These are phyloP conservation scores for Procavia capensis DNA, from an alignment of 2,113 vertebrate genomes.

Conservation along the genomic window DNA sequence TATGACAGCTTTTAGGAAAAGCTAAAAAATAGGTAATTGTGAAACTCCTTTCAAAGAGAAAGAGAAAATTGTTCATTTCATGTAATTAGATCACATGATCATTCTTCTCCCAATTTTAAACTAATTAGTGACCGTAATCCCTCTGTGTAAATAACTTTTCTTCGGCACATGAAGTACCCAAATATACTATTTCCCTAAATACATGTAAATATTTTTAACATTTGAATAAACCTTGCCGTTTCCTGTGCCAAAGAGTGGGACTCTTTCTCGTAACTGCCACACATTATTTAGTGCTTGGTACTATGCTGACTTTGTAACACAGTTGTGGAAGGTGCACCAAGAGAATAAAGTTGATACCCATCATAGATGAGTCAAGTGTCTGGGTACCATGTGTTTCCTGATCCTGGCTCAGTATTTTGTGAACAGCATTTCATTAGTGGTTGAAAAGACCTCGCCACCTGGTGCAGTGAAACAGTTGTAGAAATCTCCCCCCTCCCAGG, in stretches of 20 bases:
- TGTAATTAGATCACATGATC: background rate
- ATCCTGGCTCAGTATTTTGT: conserved; percentile 5
- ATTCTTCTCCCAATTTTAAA: conserved; percentile 31
- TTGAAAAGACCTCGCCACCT: conserved; percentile 35
- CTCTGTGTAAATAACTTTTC: background rate
- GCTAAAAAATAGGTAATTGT: background rate
- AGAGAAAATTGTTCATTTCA: background rate
- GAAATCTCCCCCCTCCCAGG: background rate
- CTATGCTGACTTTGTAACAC: background rate
- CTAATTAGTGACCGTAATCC: background rate
- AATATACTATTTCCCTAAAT: conserved; percentile 47
- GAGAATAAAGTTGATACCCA: conserved; percentile 43
- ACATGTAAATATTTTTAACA: background rate
- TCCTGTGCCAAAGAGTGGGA: background rate
- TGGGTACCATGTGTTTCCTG: background rate
- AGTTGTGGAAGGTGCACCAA: conserved; percentile 6
- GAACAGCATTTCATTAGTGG: conserved; percentile 12
- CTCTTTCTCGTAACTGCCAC: background rate
- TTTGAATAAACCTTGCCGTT: background rate
- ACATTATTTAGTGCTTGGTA: conserved; percentile 6
- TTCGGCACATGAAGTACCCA: background rate
- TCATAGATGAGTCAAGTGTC: background rate
- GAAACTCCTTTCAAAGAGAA: background rate
- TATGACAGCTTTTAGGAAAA: background rate
- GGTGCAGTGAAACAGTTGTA: conserved; percentile 48